Evolutionary conservation across 1,140 invertebrate genomes (phyloP).

Genomic region (Macrocentrus cingulum): DNA sequence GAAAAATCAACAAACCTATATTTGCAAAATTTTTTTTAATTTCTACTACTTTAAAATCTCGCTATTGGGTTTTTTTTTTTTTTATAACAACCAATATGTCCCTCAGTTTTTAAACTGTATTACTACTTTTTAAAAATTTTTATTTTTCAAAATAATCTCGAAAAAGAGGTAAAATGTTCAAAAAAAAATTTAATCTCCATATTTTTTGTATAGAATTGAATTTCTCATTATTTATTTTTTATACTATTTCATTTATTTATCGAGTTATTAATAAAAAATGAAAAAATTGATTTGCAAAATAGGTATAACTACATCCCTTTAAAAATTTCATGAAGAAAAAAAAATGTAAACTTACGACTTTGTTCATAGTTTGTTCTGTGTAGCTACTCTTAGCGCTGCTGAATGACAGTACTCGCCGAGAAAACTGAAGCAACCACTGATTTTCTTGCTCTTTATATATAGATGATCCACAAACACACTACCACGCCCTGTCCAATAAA

Average conservation of each 20-base stretch:
- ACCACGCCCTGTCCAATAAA: constrained; percentile 30
- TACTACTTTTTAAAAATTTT: no score
- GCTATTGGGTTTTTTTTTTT: no score
- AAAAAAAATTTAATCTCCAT: not conserved
- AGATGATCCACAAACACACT: constrained; percentile 8
- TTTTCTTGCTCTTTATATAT: constrained; percentile 38
- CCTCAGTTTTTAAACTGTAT: no score
- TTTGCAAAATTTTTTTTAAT: no score
- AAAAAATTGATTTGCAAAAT: no score
- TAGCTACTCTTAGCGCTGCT: constrained; percentile 40
- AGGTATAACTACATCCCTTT: no score
- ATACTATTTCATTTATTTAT: constrained; percentile 3
- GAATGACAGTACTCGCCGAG: constrained; percentile 43
- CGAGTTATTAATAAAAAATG: no score
- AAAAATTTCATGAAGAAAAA: not conserved
- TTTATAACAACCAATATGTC: no score
- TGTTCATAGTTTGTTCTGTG: constrained; percentile 33
- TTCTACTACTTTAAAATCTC: no score
- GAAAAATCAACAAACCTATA: no score
- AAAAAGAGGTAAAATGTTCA: no score
- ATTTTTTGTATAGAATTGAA: not conserved
- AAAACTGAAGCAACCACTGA: constrained; percentile 31
- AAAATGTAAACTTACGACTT: constrained; percentile 33
- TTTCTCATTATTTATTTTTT: constrained; percentile 13
- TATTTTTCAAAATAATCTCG: no score